Base-by-base conservation (phyloP, 1,140 invertebrate genomes). In the Solenopsis fugax region DNA sequence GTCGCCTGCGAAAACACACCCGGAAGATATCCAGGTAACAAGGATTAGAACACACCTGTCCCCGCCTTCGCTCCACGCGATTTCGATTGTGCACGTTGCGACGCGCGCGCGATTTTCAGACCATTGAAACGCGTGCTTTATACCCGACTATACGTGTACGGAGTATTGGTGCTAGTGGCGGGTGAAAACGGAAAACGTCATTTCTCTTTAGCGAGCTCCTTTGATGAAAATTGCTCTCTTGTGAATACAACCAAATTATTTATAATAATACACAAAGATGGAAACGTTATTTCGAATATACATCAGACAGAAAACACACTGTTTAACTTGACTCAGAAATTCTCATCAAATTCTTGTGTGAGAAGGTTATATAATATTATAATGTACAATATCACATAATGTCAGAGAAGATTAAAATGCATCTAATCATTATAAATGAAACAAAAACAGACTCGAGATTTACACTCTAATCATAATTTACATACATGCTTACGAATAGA, bases 1-100 rank as follows among this genome's bases (percentile, higher is more conserved):
- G 97, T 97, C 92, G 98, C 97, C 98, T 98, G 96, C 87, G 92
- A 95, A 95, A 93, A 92, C 93, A 93, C 69, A 92, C 92, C 93
- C 92, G 89, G 92, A 94, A 92, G 89, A 89, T 87, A 92, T 93
- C 91, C 92, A 92, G 92, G 91, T 87, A 93, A 88, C 60, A 77
- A 21, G 18, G 64, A 84, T 91, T 89, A 90, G 88, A 86, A 82
- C 64, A 64, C 62, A 69, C 67, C 71, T 85, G 54, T 69, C 85
- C 81, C 77, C 48, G 72, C 52, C 85, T 87, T 80, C 76, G 86
- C 86, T 84, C 50, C 80, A 48, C 78, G 69, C 56, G 56, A 45
- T 52, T 56, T 65, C 65, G 73, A 29, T 67, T 50, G 18, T 37
- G 21, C 87, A 29, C 34, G 13, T 80, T 18, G 54, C 65, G 62